Conservation (phyloP, 2,888 invertebrate species). For the Cheilosia soror region DNA sequence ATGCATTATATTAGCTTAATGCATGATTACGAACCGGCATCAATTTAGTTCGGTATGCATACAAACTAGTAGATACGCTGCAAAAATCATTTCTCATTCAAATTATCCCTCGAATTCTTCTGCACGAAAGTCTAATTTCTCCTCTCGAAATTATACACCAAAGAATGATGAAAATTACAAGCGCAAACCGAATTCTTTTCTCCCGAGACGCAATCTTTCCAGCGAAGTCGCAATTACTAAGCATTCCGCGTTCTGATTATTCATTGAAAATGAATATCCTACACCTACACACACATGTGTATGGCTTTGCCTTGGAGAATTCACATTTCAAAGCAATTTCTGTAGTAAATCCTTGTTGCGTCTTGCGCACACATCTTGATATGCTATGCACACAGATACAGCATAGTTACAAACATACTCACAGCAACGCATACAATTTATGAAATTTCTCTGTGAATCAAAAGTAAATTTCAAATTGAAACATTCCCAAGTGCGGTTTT, state of each 20-base stretch:
- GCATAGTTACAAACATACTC: background rate
- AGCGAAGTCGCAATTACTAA: slow-evolving; percentile 56
- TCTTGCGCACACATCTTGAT: slow-evolving; percentile 27
- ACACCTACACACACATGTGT: background rate
- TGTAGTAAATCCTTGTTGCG: slow-evolving; percentile 34
- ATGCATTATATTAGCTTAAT: no score
- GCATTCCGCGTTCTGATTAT: slow-evolving; percentile 64
- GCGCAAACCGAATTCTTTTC: slow-evolving; percentile 11
- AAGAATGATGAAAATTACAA: slow-evolving; percentile 30
- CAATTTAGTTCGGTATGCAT: background rate
- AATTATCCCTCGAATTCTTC: background rate
- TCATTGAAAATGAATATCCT: slow-evolving; percentile 49
- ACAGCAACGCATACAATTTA: slow-evolving; percentile 41
- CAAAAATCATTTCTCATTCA: background rate
- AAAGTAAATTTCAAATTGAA: slow-evolving; percentile 67
- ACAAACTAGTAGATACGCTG: background rate
- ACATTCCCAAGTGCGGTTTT: slow-evolving; percentile 61
- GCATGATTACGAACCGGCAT: background rate
- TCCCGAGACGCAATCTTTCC: slow-evolving; percentile 22
- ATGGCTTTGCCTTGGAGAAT: background rate
- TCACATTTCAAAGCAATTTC: slow-evolving; percentile 62
- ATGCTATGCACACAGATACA: slow-evolving; percentile 5
- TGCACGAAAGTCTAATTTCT: slow-evolving; percentile 15
- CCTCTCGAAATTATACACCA: slow-evolving; percentile 27
- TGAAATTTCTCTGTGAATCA: slow-evolving; percentile 62